These are phyloP conservation scores for Hylomyscus alleni DNA, from an alignment of 2,797 vertebrate species.

Conservation along the genomic window DNA sequence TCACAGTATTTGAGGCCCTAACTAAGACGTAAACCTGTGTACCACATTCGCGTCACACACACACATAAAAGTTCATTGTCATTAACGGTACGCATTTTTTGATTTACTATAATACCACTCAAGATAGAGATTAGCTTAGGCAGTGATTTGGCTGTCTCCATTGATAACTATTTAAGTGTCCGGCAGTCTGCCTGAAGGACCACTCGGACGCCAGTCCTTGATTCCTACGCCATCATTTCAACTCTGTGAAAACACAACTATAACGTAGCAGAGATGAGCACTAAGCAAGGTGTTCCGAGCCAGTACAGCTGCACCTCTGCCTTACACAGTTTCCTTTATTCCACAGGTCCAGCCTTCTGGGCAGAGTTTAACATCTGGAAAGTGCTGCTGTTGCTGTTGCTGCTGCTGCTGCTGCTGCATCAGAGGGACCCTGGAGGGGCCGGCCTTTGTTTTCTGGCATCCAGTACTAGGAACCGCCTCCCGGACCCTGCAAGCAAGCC, in stretches of 20 bases:
- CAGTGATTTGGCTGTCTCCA: not conserved
- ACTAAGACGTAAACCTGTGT: not conserved
- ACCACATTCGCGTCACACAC: too few relatives aligned
- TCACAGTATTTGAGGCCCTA: not conserved
- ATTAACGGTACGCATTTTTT: not conserved
- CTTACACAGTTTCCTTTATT: not conserved
- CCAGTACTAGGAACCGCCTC: constrained; percentile 54
- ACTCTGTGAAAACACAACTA: not conserved
- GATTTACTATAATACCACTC: constrained; percentile 22
- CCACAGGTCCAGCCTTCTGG: constrained; percentile 93
- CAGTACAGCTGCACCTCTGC: not conserved
- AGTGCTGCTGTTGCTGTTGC: constrained; percentile 37
- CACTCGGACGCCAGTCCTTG: not conserved
- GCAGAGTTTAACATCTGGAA: constrained; percentile 90
- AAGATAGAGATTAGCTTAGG: not conserved
- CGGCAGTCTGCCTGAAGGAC: not conserved
- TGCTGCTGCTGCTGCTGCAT: not conserved
- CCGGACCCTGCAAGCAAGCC: constrained; percentile 82
- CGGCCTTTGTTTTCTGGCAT: constrained; percentile 74
- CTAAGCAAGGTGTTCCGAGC: not conserved
- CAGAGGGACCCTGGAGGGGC: constrained; percentile 67
- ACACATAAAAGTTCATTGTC: not conserved
- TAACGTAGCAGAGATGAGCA: not conserved
- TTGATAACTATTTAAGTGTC: not conserved
- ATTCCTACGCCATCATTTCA: not conserved